A percentile compares a stretch with the other conserved stretches of the same genome.
phyloP scores from a whole-genome alignment of 1,140 invertebrate genomes.

The Solenopsis invicta region DNA sequence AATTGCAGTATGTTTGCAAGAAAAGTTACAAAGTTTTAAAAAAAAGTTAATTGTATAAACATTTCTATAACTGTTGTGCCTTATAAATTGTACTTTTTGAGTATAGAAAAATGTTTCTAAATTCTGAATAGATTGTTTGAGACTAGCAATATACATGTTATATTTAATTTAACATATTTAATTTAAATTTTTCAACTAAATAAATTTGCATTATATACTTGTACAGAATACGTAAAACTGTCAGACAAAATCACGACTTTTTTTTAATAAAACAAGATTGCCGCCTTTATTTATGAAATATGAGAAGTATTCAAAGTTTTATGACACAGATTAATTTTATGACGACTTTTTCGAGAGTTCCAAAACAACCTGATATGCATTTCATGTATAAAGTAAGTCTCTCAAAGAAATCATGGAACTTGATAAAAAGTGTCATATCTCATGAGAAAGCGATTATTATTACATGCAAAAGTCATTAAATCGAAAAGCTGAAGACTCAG shows the following conservation, averaged over 20 bases:
- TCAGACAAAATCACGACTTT: not conserved
- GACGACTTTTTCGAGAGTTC: slow-evolving; percentile 17
- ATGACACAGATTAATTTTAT: slow-evolving; percentile 29
- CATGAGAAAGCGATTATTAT: slow-evolving; percentile 1
- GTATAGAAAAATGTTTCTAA: too few relatives aligned
- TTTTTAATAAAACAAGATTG: not conserved
- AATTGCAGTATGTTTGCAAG: too few relatives aligned
- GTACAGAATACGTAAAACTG: not conserved
- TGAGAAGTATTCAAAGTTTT: slow-evolving; percentile 6
- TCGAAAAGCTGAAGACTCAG: not conserved
- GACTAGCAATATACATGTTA: too few relatives aligned
- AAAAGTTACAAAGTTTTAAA: too few relatives aligned
- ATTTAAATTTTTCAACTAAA: too few relatives aligned
- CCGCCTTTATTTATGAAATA: slow-evolving; percentile 26
- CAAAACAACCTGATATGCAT: slow-evolving; percentile 13
- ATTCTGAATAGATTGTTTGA: too few relatives aligned
- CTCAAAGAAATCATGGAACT: not conserved
- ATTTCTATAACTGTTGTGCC: too few relatives aligned
- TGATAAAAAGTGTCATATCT: not conserved
- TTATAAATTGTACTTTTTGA: too few relatives aligned
- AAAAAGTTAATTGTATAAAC: too few relatives aligned
- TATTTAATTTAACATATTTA: too few relatives aligned
- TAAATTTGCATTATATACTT: not conserved
- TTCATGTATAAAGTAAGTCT: not conserved
- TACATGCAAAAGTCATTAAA: slow-evolving; percentile 38